A percentile compares a stretch with the other conserved stretches of the same genome.
Conservation (phyloP, 1,140 invertebrate species). For the Sinonovacula constricta region DNA sequence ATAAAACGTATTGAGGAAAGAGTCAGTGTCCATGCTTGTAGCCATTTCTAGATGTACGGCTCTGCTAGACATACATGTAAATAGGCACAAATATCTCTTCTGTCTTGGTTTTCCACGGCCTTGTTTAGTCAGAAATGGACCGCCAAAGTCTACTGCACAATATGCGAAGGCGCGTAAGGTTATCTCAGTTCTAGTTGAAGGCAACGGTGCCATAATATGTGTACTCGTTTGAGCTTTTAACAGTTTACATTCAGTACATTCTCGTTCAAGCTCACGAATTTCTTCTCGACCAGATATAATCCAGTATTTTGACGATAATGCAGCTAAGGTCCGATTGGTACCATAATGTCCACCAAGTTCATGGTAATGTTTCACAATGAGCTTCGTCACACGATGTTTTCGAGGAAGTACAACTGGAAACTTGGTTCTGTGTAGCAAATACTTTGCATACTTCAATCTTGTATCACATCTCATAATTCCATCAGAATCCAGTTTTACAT, state of each 20-base stretch:
- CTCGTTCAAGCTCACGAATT: slow-evolving; percentile 13
- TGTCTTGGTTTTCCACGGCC: slow-evolving; percentile 8
- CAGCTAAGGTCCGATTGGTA: slow-evolving; percentile 20
- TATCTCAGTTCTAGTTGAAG: not conserved
- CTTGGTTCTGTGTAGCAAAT: slow-evolving; percentile 1
- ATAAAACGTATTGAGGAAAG: too few relatives aligned
- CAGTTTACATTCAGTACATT: slow-evolving; percentile 34
- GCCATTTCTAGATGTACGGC: too few relatives aligned
- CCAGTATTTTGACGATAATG: slow-evolving; percentile 17
- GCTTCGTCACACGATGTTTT: slow-evolving; percentile 16
- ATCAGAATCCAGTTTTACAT: slow-evolving; percentile 23
- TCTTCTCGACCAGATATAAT: slow-evolving; percentile 26
- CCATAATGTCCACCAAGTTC: slow-evolving; percentile 11
- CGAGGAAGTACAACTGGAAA: slow-evolving; percentile 38
- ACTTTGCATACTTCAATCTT: slow-evolving; percentile 2
- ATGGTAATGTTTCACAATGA: slow-evolving; percentile 18
- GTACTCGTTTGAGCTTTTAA: not conserved
- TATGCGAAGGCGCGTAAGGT: slow-evolving; percentile 6
- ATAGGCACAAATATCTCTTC: slow-evolving; percentile 36
- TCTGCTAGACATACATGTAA: too few relatives aligned
- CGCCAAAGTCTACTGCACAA: slow-evolving; percentile 24
- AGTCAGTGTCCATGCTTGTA: too few relatives aligned
- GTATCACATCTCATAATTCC: slow-evolving; percentile 5
- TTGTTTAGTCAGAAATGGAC: slow-evolving; percentile 33
- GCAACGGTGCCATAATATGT: slow-evolving; percentile 41